These are phyloP conservation scores for Hydrolagus affinis DNA, from an alignment of 2,113 vertebrate species.

Conservation along the genomic window DNA sequence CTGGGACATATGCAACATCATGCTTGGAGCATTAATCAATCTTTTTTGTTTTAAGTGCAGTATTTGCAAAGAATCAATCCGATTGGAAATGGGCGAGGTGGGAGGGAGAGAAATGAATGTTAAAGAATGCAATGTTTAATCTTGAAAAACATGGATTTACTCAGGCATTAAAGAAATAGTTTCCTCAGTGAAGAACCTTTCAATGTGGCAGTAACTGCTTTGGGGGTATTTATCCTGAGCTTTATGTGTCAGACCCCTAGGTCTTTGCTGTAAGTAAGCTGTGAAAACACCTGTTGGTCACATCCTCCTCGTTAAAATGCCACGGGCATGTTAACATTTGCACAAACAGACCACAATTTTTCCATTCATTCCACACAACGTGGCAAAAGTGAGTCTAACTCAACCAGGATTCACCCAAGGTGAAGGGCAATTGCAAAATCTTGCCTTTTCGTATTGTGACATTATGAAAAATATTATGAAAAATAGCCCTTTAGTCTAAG, in stretches of 20 bases:
- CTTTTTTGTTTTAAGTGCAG: background rate
- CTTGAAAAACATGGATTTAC: background rate
- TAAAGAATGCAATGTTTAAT: background rate
- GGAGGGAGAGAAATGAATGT: background rate
- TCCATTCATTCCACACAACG: too few species aligned
- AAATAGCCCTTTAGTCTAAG: too few species aligned
- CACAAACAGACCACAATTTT: too few species aligned
- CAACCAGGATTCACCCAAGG: too few species aligned
- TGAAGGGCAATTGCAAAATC: too few species aligned
- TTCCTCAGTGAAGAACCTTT: background rate
- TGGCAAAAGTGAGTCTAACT: too few species aligned
- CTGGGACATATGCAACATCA: too few species aligned
- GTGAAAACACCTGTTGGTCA: background rate
- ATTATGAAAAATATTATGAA: too few species aligned
- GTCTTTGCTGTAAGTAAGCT: background rate
- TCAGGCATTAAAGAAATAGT: background rate
- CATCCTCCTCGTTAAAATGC: background rate
- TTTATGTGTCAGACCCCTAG: background rate
- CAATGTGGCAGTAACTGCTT: background rate
- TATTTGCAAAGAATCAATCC: background rate
- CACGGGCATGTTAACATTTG: background rate
- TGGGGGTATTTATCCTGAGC: background rate
- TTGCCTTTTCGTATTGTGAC: too few species aligned
- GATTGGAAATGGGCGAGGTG: too few species aligned
- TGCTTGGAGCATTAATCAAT: too few species aligned